phyloP scores from a whole-genome alignment of 2,797 vertebrate genomes.

The Labroides dimidiatus region DNA sequence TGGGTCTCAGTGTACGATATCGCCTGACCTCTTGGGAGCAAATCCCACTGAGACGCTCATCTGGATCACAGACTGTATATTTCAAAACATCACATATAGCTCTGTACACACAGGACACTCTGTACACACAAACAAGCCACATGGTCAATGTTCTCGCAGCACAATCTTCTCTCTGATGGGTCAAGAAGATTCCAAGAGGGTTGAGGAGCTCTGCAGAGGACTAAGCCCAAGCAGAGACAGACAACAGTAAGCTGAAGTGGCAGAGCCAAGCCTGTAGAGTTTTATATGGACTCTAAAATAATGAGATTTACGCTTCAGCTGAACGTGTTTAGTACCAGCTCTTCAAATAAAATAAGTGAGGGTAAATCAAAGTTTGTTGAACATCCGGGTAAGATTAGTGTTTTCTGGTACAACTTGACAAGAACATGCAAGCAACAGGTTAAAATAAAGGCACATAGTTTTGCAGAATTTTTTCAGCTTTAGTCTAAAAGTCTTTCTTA shows the following conservation, averaged over 20 bases:
- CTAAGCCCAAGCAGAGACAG: background rate
- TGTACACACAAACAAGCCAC: conserved; percentile 12
- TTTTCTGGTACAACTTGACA: too few relatives aligned
- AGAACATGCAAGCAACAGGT: too few relatives aligned
- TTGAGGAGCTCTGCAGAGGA: background rate
- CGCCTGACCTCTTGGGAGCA: conserved; percentile 24
- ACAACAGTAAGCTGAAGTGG: background rate
- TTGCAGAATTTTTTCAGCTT: too few relatives aligned
- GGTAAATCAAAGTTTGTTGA: too few relatives aligned
- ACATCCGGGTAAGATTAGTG: too few relatives aligned
- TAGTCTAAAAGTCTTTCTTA: too few relatives aligned
- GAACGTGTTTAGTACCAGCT: too few relatives aligned
- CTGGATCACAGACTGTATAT: conserved; percentile 20
- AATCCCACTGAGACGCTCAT: conserved; percentile 44
- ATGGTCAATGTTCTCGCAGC: background rate
- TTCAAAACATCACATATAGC: conserved; percentile 1
- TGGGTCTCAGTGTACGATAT: conserved; percentile 6
- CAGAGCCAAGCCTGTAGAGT: background rate
- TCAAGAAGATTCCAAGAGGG: background rate
- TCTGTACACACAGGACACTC: background rate
- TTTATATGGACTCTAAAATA: background rate
- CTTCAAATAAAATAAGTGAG: too few relatives aligned
- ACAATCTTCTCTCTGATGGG: background rate
- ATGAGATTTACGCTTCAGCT: too few relatives aligned
- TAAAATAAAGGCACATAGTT: too few relatives aligned